Percentiles rank a stretch among this genome's conserved stretches.
phyloP scores from a whole-genome alignment of 2,888 invertebrate species.

The Drosophila kanekoi region DNA sequence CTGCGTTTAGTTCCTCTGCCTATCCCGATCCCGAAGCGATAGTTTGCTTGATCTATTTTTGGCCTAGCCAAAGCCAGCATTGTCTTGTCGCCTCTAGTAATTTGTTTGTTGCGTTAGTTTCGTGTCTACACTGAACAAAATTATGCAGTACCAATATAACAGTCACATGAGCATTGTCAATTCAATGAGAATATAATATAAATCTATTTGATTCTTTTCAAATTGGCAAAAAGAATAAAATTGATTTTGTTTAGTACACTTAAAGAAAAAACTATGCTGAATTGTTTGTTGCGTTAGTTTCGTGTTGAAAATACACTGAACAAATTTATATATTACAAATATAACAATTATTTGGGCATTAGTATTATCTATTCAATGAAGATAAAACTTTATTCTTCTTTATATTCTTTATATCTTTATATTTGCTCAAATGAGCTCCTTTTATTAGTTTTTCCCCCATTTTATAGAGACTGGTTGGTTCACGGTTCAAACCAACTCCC shows the following conservation, averaged over 20 bases:
- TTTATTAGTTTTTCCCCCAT: no score
- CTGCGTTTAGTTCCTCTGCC: slow-evolving; percentile 43
- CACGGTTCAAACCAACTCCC: no score
- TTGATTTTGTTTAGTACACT: no score
- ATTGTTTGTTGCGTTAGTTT: slow-evolving; percentile 76
- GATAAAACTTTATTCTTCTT: no score
- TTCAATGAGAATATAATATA: no score
- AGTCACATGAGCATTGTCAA: no score
- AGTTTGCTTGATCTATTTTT: slow-evolving; percentile 75
- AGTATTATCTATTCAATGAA: no score
- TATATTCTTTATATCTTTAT: no score
- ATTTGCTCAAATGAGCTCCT: no score
- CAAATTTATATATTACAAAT: slow-evolving; percentile 20
- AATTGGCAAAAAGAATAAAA: no score
- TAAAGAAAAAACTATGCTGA: slow-evolving; percentile 16
- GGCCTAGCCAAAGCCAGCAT: slow-evolving; percentile 56
- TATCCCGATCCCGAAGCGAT: slow-evolving; percentile 40
- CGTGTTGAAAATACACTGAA: slow-evolving; percentile 55
- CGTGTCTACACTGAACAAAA: slow-evolving; percentile 57
- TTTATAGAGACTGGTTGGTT: no score
- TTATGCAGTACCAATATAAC: neutral
- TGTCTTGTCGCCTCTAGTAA: slow-evolving; percentile 77
- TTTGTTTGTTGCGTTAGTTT: slow-evolving; percentile 77
- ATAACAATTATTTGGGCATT: neutral
- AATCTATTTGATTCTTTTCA: no score